These are phyloP conservation scores for Actinostola sp. DNA, from an alignment of 92 coral and sea anemone species.

Conservation along the genomic window DNA sequence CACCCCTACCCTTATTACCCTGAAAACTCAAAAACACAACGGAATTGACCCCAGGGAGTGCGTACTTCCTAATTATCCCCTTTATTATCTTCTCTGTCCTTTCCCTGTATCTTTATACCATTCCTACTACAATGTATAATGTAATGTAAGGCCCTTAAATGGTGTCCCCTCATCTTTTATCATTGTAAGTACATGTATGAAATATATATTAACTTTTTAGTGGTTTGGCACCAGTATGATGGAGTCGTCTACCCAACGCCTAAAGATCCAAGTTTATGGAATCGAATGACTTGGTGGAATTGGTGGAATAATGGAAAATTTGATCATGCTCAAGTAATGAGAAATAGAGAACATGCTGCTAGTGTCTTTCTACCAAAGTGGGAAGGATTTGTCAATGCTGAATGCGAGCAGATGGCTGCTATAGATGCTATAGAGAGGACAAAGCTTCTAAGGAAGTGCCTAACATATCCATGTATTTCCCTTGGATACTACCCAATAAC, in stretches of 20 bases:
- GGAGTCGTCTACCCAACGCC: conserved; percentile 39
- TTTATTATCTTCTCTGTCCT: no score
- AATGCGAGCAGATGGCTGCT: conserved; percentile 32
- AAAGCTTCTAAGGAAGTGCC: neutral
- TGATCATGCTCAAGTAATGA: neutral
- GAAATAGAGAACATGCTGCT: conserved; percentile 30
- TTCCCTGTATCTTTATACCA: no score
- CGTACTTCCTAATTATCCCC: no score
- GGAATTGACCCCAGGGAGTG: no score
- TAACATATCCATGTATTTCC: conserved; percentile 15
- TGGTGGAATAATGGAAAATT: neutral
- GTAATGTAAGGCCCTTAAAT: no score
- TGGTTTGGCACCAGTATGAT: conserved; percentile 50
- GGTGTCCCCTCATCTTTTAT: neutral
- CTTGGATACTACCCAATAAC: neutral
- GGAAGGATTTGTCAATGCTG: conserved; percentile 45
- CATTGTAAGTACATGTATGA: no score
- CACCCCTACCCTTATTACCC: no score
- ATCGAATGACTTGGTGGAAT: neutral
- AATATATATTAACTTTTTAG: no score
- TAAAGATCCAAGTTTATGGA: neutral
- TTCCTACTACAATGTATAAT: no score
- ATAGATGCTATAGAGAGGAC: conserved; percentile 35
- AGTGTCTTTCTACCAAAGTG: conserved; percentile 52
- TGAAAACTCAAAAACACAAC: no score